Evolutionary conservation across 2,888 invertebrate genomes (phyloP).

Genomic region (Pandemis heparana): DNA sequence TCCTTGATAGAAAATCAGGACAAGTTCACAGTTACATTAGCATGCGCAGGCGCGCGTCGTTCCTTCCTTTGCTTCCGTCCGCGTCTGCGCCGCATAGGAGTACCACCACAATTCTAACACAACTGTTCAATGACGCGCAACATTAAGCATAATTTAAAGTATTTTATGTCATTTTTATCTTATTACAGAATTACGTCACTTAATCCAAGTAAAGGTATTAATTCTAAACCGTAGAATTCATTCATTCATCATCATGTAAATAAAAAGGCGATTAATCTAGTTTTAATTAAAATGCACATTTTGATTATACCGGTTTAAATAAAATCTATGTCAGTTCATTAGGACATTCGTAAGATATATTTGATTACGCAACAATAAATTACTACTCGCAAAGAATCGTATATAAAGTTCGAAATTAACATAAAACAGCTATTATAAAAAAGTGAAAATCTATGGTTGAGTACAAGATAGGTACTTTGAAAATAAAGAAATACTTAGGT

Average conservation of each 20-base stretch:
- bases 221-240: too few relatives aligned
- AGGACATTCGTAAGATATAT: background rate
- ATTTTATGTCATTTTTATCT: too few relatives aligned
- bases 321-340: conserved; percentile 1
- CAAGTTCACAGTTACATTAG: conserved; percentile 26
- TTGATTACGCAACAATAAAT: background rate
- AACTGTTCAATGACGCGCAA: background rate
- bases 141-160: too few relatives aligned
- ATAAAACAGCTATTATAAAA: background rate
- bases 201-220: too few relatives aligned
- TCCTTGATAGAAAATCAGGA: conserved; percentile 36
- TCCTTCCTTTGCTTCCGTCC: conserved; percentile 19
- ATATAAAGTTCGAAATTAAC: background rate
- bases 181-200: too few relatives aligned
- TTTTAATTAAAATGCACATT: background rate
- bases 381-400: background rate
- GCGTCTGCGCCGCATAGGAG: conserved; percentile 7
- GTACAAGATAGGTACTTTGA: too few relatives aligned
- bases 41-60: background rate
- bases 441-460: too few relatives aligned
- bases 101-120: background rate
- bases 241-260: too few relatives aligned
- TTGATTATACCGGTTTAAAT: background rate
- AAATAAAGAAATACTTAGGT: too few relatives aligned
- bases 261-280: background rate